Evolutionary conservation across 2,797 vertebrate genomes (phyloP).

Genomic region (Aldrovandia affinis): DNA sequence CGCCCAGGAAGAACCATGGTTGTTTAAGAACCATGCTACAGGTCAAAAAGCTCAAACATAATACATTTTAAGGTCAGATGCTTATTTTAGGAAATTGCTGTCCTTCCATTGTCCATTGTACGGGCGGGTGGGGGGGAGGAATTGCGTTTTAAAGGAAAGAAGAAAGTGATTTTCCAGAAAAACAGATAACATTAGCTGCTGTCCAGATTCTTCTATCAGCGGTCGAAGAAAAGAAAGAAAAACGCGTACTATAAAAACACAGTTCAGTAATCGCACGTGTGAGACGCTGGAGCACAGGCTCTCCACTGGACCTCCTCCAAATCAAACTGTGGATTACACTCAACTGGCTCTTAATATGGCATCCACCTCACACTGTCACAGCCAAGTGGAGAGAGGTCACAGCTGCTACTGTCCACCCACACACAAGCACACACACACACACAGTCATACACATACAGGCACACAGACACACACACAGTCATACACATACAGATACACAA

Average conservation of each 20-base stretch:
- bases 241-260: background rate
- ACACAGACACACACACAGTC: constrained; percentile 3
- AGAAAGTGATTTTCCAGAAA: too few relatives aligned
- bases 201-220: too few relatives aligned
- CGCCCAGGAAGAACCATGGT: background rate
- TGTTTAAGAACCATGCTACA: background rate
- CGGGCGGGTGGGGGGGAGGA: too few relatives aligned
- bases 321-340: background rate
- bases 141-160: too few relatives aligned
- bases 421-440: constrained; percentile 18
- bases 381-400: background rate
- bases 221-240: too few relatives aligned
- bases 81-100: background rate
- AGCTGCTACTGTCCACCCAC: background rate
- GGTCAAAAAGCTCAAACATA: background rate
- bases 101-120: background rate
- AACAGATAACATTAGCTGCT: too few relatives aligned
- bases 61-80: too few relatives aligned
- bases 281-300: background rate
- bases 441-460: constrained; percentile 31
- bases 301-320: background rate
- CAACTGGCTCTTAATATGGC: background rate
- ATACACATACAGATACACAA: background rate
- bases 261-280: too few relatives aligned
- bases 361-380: background rate